Conservation (phyloP, 2,888 invertebrate species). For the Neria commutata region DNA sequence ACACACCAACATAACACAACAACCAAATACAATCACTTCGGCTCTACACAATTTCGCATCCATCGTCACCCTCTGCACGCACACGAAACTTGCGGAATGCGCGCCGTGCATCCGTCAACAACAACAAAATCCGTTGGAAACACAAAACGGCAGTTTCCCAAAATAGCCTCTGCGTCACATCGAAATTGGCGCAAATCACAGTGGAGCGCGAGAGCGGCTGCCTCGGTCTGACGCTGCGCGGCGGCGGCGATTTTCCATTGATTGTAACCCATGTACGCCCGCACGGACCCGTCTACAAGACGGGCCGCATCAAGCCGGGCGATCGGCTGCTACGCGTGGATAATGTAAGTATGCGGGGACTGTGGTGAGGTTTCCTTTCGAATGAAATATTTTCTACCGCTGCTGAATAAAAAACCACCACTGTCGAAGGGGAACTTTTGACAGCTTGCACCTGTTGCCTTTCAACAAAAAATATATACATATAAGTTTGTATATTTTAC, state of each 20-base stretch:
- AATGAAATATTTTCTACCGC: neutral
- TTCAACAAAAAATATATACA: too few relatives aligned
- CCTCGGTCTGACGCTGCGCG: constrained; percentile 86
- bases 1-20: too few relatives aligned
- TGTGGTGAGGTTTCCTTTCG: neutral
- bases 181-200: constrained; percentile 79
- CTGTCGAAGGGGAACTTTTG: constrained; percentile 14
- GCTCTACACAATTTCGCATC: constrained; percentile 4
- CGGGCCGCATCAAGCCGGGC: constrained; percentile 87
- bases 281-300: constrained; percentile 88
- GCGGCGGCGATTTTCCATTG: constrained; percentile 80
- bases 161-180: constrained; percentile 75
- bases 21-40: neutral
- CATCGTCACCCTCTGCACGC: neutral
- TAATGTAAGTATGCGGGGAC: constrained; percentile 65
- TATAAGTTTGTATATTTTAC: constrained; percentile 16
- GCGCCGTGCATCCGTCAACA: neutral
- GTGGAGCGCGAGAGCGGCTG: constrained; percentile 82
- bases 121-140: constrained; percentile 2
- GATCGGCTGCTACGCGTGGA: constrained; percentile 89
- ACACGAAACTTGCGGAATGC: neutral
- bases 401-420: too few relatives aligned
- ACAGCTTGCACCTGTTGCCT: constrained; percentile 36
- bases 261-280: constrained; percentile 88
- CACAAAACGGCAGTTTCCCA: constrained; percentile 66